Evolutionary conservation across 2,113 vertebrate species (phyloP).

Genomic region (Otis tarda): DNA sequence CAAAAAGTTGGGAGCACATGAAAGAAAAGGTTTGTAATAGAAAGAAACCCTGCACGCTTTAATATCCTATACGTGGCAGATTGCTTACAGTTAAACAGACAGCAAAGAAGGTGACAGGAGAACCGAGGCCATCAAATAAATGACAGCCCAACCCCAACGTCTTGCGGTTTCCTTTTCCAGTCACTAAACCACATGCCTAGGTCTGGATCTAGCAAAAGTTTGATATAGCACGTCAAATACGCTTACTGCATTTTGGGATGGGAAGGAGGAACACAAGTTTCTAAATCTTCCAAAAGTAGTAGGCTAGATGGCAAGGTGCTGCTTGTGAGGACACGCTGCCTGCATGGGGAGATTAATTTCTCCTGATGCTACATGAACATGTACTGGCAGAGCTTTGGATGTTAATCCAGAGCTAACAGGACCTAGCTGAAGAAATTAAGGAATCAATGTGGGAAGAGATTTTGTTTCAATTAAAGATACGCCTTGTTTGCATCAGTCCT

Average conservation of each 20-base stretch:
- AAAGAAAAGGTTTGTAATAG: not conserved
- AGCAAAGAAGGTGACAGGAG: not conserved
- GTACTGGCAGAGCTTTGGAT: not conserved
- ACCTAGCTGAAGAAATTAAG: not conserved
- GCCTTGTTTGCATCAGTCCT: not conserved
- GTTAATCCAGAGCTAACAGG: not conserved
- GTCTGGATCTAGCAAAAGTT: not conserved
- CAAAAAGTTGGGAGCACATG: not conserved
- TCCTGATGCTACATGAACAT: not conserved
- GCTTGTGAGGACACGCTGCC: not conserved
- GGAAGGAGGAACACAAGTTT: not conserved
- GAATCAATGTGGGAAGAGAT: not conserved
- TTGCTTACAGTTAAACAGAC: not conserved
- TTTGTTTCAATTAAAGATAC: not conserved
- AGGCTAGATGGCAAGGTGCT: not conserved
- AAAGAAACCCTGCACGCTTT: not conserved
- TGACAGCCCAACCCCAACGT: not conserved
- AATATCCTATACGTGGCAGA: not conserved
- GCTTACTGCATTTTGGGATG: not conserved
- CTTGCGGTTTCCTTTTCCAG: not conserved
- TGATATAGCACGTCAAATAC: accelerated
- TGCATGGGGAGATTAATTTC: not conserved
- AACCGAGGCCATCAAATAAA: not conserved
- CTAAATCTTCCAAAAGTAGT: not conserved
- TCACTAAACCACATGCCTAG: not conserved